These are phyloP conservation scores for Pyrochroa serraticornis DNA, from an alignment of 2,888 invertebrate genomes.

Conservation along the genomic window DNA sequence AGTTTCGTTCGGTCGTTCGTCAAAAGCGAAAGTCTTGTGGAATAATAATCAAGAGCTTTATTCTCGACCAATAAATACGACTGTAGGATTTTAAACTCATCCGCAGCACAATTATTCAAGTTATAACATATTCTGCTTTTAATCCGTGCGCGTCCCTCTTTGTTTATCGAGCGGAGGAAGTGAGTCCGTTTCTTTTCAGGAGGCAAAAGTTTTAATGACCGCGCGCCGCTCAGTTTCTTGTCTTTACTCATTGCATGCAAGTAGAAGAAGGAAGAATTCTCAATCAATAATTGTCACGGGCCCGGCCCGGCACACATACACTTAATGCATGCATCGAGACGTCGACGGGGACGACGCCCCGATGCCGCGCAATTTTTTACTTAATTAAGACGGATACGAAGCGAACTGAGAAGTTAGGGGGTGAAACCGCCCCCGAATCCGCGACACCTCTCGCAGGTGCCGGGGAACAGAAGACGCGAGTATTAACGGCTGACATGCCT, in stretches of 20 bases:
- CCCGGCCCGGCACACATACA: constrained; percentile 39
- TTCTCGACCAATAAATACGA: constrained; percentile 57
- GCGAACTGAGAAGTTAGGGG: no score
- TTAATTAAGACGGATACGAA: not conserved
- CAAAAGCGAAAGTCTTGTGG: constrained; percentile 54
- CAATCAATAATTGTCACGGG: constrained; percentile 74
- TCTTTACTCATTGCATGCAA: constrained; percentile 56
- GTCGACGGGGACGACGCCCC: constrained; percentile 5
- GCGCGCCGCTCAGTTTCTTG: constrained; percentile 48
- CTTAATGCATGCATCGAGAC: constrained; percentile 10
- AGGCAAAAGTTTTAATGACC: constrained; percentile 59
- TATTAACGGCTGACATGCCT: constrained; percentile 39
- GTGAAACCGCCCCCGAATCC: no score
- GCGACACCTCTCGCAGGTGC: constrained; percentile 34
- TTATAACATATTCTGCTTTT: constrained; percentile 58
- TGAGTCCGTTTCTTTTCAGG: constrained; percentile 57
- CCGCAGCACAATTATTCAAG: constrained; percentile 59
- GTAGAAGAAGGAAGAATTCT: constrained; percentile 67
- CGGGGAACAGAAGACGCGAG: constrained; percentile 22
- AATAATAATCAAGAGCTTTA: constrained; percentile 56
- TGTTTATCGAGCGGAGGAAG: constrained; percentile 55
- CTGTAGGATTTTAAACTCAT: constrained; percentile 58
- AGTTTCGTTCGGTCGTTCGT: constrained; percentile 10
- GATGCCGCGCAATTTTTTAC: constrained; percentile 10
- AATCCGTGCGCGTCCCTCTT: constrained; percentile 52